Evolutionary conservation across 2,113 vertebrate genomes (phyloP).

Genomic region (Shinisaurus crocodilurus): DNA sequence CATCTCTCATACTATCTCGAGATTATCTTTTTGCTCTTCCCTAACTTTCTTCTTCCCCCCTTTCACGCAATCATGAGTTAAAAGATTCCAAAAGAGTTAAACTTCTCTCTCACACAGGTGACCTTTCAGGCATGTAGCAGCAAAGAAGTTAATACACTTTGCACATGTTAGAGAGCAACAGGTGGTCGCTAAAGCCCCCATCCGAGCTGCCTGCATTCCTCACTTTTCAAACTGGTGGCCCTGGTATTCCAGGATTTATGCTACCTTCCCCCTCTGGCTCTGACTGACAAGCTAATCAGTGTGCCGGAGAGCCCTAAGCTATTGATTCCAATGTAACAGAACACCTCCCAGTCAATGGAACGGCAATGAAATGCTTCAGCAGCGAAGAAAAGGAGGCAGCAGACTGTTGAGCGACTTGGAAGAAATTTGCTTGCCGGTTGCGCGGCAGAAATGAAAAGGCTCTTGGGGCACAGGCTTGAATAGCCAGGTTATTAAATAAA

Average conservation of each 20-base stretch:
- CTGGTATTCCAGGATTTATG: slow-evolving; percentile 94
- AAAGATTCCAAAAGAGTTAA: slow-evolving; percentile 80
- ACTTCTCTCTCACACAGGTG: slow-evolving; percentile 62
- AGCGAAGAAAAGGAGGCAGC: slow-evolving; percentile 91
- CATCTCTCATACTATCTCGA: too few relatives aligned
- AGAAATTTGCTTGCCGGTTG: slow-evolving; percentile 93
- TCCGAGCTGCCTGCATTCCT: slow-evolving; percentile 87
- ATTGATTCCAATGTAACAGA: slow-evolving; percentile 97
- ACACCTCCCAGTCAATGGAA: slow-evolving; percentile 96
- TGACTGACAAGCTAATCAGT: slow-evolving; percentile 99
- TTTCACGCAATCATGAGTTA: slow-evolving; percentile 68
- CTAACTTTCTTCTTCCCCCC: too few relatives aligned
- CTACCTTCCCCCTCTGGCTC: slow-evolving; percentile 88
- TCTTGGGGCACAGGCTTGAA: slow-evolving; percentile 89
- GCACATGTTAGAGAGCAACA: slow-evolving; percentile 95
- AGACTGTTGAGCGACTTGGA: slow-evolving; percentile 91
- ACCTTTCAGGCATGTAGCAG: slow-evolving; percentile 89
- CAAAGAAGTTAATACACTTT: slow-evolving; percentile 94
- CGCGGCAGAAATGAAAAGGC: slow-evolving; percentile 84
- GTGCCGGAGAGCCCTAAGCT: slow-evolving; percentile 90
- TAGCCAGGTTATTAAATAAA: slow-evolving; percentile 92
- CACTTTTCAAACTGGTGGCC: slow-evolving; percentile 89
- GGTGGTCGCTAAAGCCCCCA: slow-evolving; percentile 86
- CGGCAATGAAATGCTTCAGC: slow-evolving; percentile 97
- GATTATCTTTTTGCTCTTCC: background rate